Conservation (phyloP, 2,113 vertebrate species). For the Myodes glareolus region DNA sequence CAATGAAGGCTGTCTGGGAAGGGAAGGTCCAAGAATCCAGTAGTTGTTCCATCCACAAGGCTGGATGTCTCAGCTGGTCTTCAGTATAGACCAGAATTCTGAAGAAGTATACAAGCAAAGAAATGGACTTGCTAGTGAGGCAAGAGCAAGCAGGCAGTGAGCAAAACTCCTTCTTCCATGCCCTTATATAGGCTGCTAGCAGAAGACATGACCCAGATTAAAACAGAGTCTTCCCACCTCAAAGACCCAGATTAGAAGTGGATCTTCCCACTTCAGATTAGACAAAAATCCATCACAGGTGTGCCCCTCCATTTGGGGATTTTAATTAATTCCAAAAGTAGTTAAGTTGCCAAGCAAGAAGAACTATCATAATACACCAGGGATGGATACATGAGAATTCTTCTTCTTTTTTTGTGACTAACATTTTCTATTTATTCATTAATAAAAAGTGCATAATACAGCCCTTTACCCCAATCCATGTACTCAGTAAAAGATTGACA, state of each 20-base stretch:
- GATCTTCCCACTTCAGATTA: not conserved
- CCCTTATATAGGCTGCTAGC: not conserved
- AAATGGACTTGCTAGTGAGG: not conserved
- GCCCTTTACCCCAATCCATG: slow-evolving; percentile 91
- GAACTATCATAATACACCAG: not conserved
- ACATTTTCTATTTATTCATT: slow-evolving; percentile 89
- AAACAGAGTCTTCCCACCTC: not conserved
- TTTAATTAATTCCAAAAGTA: not conserved
- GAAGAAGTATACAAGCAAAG: not conserved
- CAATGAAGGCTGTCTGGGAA: not conserved
- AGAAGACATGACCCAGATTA: not conserved
- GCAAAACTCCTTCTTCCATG: not conserved
- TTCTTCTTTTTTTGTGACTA: slow-evolving; percentile 71
- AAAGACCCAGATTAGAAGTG: not conserved
- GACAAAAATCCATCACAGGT: not conserved
- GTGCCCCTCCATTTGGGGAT: not conserved
- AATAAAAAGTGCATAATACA: slow-evolving; percentile 97
- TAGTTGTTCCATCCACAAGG: not conserved
- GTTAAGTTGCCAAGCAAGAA: not conserved
- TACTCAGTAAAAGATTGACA: slow-evolving; percentile 86
- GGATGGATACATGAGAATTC: not conserved
- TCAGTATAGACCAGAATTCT: not conserved
- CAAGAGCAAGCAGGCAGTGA: not conserved
- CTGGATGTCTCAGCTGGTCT: not conserved
- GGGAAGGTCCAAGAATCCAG: not conserved